These are phyloP conservation scores for Marmota flaviventris DNA, from an alignment of 2,113 vertebrate species.

Conservation along the genomic window DNA sequence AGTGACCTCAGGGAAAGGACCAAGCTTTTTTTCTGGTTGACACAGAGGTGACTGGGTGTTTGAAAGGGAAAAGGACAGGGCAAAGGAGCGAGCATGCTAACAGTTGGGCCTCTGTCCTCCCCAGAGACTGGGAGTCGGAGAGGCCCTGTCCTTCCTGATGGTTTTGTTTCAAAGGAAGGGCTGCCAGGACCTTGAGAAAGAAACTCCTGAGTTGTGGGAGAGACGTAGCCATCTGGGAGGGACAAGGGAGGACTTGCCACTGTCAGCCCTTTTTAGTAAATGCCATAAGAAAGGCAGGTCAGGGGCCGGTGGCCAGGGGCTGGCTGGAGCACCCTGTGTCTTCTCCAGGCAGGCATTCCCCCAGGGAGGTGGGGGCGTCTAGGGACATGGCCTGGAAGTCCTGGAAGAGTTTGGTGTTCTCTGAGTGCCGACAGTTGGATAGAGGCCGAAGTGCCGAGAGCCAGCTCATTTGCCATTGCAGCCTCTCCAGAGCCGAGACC, in stretches of 20 bases:
- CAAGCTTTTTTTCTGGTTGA: background rate
- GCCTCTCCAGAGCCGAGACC: background rate
- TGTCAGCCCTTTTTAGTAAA: background rate
- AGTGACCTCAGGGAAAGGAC: background rate
- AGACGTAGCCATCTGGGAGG: background rate
- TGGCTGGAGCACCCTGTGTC: background rate
- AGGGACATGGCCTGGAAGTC: no score
- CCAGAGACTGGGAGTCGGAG: background rate
- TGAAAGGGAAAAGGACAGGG: background rate
- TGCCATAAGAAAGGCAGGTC: background rate
- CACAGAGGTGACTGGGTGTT: background rate
- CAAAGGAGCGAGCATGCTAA: no score
- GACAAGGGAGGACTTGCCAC: fast-evolving
- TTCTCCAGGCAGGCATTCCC: no score
- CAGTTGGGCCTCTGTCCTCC: background rate
- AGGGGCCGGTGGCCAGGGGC: background rate
- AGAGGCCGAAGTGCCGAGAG: background rate
- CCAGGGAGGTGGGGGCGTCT: background rate
- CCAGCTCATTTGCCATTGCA: no score
- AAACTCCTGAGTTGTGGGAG: background rate
- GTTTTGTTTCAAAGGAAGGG: background rate
- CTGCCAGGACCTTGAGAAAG: background rate
- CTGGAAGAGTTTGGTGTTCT: background rate
- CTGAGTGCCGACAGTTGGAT: background rate
- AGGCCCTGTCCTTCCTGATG: background rate